A percentile compares a stretch with the other conserved stretches of the same genome.
Evolutionary conservation across 2,888 invertebrate genomes (phyloP).

Genomic region (Drosophila dives): DNA sequence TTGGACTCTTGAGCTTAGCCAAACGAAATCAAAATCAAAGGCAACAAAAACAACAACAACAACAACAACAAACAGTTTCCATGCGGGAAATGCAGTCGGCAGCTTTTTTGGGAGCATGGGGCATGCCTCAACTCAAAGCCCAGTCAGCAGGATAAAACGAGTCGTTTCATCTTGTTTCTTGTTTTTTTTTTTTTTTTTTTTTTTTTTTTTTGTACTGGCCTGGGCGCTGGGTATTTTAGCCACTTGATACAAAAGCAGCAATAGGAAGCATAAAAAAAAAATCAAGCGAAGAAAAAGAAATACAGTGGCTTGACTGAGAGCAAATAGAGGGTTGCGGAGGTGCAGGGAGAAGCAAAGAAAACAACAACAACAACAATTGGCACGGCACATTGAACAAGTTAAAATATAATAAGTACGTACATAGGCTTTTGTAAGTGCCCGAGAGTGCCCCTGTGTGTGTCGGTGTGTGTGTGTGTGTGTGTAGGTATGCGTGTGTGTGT

Average conservation of each 20-base stretch:
- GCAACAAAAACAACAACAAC: slow-evolving; percentile 8
- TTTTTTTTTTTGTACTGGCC: slow-evolving; percentile 19
- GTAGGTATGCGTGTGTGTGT: slow-evolving; percentile 5
- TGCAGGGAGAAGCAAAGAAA: slow-evolving; percentile 15
- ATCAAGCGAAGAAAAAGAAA: slow-evolving; percentile 11
- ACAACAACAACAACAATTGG: slow-evolving; percentile 34
- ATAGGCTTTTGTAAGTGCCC: slow-evolving; percentile 30
- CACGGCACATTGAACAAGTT: slow-evolving; percentile 72
- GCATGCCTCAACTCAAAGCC: slow-evolving; percentile 43
- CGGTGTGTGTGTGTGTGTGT: slow-evolving; percentile 13
- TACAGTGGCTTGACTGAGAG: slow-evolving; percentile 3
- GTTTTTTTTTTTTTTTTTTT: slow-evolving; percentile 20
- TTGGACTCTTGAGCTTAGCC: slow-evolving; percentile 34
- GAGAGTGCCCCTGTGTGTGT: slow-evolving; percentile 4
- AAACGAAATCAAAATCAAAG: slow-evolving; percentile 45
- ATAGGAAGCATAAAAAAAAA: neutral
- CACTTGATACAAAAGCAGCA: slow-evolving; percentile 57
- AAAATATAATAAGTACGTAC: slow-evolving; percentile 66
- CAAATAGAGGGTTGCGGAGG: neutral
- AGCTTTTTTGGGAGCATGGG: slow-evolving; percentile 15
- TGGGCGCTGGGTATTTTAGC: slow-evolving; percentile 69
- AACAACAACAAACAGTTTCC: slow-evolving; percentile 9
- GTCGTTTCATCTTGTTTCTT: slow-evolving; percentile 64
- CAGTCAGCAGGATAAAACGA: slow-evolving; percentile 73
- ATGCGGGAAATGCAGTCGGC: slow-evolving; percentile 48